Evolutionary conservation across 2,797 vertebrate genomes (phyloP).

Genomic region (Enoplosus armatus): DNA sequence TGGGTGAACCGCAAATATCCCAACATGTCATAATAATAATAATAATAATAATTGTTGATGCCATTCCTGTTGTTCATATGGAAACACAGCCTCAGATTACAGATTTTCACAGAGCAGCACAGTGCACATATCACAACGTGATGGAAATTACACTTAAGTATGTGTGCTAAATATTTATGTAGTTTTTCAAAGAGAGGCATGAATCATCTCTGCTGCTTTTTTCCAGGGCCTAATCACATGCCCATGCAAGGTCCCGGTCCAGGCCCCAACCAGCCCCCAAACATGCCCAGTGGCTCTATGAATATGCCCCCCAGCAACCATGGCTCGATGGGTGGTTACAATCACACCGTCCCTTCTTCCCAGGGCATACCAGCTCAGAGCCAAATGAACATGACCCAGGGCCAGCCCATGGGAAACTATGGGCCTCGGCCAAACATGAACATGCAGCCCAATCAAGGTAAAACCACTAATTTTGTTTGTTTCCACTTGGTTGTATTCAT

Average conservation of each 20-base stretch:
- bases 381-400: slow-evolving; percentile 98
- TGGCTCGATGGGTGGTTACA: slow-evolving; percentile 96
- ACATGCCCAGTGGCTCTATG: slow-evolving; percentile 94
- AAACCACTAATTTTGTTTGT: slow-evolving; percentile 13
- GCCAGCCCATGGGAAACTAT: slow-evolving; percentile 96
- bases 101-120: neutral
- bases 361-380: slow-evolving; percentile 96
- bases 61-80: neutral
- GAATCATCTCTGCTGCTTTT: slow-evolving; percentile 58
- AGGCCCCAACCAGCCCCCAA: slow-evolving; percentile 95
- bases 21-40: no score
- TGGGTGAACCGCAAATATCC: neutral
- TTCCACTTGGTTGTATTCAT: slow-evolving; percentile 9
- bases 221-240: slow-evolving; percentile 96
- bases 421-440: slow-evolving; percentile 98
- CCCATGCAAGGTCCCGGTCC: slow-evolving; percentile 98
- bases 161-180: neutral
- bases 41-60: no score
- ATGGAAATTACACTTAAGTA: neutral
- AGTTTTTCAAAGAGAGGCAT: slow-evolving; percentile 13
- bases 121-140: neutral
- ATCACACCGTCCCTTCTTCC: slow-evolving; percentile 94
- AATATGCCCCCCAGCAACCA: slow-evolving; percentile 97
- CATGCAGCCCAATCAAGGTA: slow-evolving; percentile 98
- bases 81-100: neutral